Evolutionary conservation across 2,113 vertebrate species (phyloP), one percentile per base, ranked within the genome.

Genomic region (Ammodytes marinus): DNA sequence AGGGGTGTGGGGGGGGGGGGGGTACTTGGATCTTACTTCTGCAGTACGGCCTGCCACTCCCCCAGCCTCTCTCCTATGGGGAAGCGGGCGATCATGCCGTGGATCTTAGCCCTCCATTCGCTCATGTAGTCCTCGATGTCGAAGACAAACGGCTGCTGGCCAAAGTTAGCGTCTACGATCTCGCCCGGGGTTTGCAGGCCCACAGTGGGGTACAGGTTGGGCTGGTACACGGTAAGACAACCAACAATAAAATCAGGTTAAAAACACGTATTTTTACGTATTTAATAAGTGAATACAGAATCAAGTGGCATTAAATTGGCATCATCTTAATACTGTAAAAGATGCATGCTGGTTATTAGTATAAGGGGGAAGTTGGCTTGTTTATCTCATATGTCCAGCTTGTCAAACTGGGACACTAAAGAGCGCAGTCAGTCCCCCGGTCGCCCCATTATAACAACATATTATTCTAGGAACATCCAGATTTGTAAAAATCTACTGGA

Each of bases 41-140:
- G 98, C 87, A 99, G 96, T 91, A 99, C 97, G 8, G 97, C 95
- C 92, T 99, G 98, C 98, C 98, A 99, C 94, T 99, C 97, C 60
- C 97, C 98, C 78, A 99, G 95, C 83, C 96, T 95, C 94, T 98
- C 97, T 89, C 97, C 97, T 15, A 99, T 97, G 85, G 98, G 98
- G 88, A 98, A 99, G 76, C 97, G 95, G 42, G 97, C 96, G 69
- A 99, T 98, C 92, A 98, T 98, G 93, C 97, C 95, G 70, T 98
- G 97, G 87, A 99, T 98, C 96, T 99, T 99, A 6, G 97, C 96
- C 85, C 97, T 93, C 98, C 98, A 99, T 75, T 99, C 98, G 68
- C 97, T 96, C 97, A 99, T 99, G 95, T 99, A 99, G 95, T 99
- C 98, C 91, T 99, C 97, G 3, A 99, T 99, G 96, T 99, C 98